A percentile compares a stretch with the other conserved stretches of the same genome.
These are phyloP conservation scores for Bettongia penicillata DNA, from an alignment of 2,113 vertebrate genomes.

Conservation along the genomic window DNA sequence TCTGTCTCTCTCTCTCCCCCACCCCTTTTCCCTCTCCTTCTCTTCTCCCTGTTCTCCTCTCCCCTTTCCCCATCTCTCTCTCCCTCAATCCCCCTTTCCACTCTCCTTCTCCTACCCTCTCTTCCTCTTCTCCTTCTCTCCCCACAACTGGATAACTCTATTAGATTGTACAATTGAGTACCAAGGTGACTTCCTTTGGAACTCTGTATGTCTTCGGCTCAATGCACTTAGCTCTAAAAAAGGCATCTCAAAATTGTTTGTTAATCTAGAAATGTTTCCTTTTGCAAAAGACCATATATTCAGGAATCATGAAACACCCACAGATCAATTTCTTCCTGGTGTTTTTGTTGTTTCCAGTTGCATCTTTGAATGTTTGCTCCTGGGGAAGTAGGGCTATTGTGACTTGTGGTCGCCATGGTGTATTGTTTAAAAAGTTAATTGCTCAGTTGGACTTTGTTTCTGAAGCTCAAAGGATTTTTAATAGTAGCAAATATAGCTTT, in stretches of 20 bases:
- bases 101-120: no score
- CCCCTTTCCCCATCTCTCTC: no score
- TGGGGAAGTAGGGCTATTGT: background rate
- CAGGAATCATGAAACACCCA: background rate
- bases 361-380: background rate
- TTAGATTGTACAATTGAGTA: background rate
- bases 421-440: background rate
- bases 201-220: background rate
- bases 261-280: background rate
- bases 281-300: background rate
- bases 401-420: background rate
- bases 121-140: accelerated
- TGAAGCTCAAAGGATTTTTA: background rate
- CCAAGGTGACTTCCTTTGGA: background rate
- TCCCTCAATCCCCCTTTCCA: background rate
- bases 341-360: background rate
- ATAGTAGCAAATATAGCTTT: background rate
- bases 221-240: background rate
- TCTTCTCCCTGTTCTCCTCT: no score
- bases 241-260: background rate
- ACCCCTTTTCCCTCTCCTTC: no score
- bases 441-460: background rate
- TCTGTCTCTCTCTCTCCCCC: accelerated
- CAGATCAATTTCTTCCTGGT: background rate
- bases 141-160: background rate